Conservation (phyloP, 64 coral and sea anemone genomes). For the Montipora capricornis region DNA sequence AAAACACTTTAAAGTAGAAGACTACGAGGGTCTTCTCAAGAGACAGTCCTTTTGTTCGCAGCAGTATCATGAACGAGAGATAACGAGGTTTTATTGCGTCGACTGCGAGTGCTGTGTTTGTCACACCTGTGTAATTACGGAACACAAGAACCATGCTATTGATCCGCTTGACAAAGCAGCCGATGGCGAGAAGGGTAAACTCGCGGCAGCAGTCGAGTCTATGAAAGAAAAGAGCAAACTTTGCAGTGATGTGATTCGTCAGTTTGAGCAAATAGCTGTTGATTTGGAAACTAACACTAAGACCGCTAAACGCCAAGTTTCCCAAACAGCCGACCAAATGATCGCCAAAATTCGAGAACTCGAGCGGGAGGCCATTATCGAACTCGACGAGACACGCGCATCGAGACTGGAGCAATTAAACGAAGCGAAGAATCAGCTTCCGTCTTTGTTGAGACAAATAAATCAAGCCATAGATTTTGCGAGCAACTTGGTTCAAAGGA, state of each 20-base stretch:
- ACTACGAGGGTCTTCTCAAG: too few relatives aligned
- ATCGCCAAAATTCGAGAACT: not conserved
- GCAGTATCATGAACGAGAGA: not conserved
- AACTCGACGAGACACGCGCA: not conserved
- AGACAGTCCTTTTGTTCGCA: too few relatives aligned
- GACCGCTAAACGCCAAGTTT: not conserved
- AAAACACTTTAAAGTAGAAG: too few relatives aligned
- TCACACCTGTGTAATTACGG: constrained; percentile 8
- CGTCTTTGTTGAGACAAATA: not conserved
- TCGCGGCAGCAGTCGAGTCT: not conserved
- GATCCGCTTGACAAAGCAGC: constrained; percentile 6
- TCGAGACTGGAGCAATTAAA: not conserved
- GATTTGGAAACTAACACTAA: not conserved
- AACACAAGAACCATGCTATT: constrained; percentile 11
- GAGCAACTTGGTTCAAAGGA: not conserved
- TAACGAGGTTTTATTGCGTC: constrained; percentile 6
- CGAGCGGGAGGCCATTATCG: not conserved
- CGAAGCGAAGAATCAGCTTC: not conserved
- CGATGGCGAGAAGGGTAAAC: not conserved
- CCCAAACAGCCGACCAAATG: not conserved
- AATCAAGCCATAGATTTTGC: not conserved
- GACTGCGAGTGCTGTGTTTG: constrained; percentile 7
- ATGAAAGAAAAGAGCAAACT: not conserved
- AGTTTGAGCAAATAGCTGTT: not conserved
- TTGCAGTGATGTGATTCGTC: not conserved